phyloP scores from a whole-genome alignment of 2,888 invertebrate genomes.

The Oscheius sp. region DNA sequence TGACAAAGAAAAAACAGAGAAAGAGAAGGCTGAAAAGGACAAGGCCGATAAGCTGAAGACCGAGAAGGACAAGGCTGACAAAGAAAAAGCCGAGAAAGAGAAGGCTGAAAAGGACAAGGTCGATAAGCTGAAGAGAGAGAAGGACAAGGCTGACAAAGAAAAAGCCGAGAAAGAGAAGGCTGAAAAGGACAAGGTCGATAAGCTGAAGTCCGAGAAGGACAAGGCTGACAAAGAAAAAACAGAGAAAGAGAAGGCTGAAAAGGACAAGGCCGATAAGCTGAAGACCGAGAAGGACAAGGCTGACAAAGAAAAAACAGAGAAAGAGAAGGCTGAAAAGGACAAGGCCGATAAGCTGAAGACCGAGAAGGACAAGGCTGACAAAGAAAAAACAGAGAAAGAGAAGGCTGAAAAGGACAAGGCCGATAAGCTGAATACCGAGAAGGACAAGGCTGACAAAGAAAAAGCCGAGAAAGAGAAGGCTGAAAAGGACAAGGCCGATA shows the following conservation, averaged over 20 bases:
- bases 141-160: slow-evolving; percentile 9
- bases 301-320: slow-evolving; percentile 3
- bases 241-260: slow-evolving; percentile 7
- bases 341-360: slow-evolving; percentile 13
- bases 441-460: not conserved
- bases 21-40: slow-evolving; percentile 11
- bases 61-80: slow-evolving; percentile 10
- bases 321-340: slow-evolving; percentile 9
- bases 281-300: slow-evolving; percentile 3
- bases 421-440: slow-evolving; percentile 3
- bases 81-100: slow-evolving; percentile 9
- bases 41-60: slow-evolving; percentile 14
- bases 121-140: slow-evolving; percentile 1
- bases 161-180: slow-evolving; percentile 20
- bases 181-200: slow-evolving; percentile 15
- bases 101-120: slow-evolving; percentile 16
- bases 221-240: slow-evolving; percentile 19
- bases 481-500: slow-evolving; percentile 8
- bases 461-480: slow-evolving; percentile 20
- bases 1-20: slow-evolving; percentile 1
- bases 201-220: slow-evolving; percentile 7
- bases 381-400: slow-evolving; percentile 7
- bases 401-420: slow-evolving; percentile 23
- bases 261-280: slow-evolving; percentile 7
- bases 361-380: slow-evolving; percentile 13